phyloP scores from a whole-genome alignment of 2,888 invertebrate genomes.

The Drosophila tripunctata region DNA sequence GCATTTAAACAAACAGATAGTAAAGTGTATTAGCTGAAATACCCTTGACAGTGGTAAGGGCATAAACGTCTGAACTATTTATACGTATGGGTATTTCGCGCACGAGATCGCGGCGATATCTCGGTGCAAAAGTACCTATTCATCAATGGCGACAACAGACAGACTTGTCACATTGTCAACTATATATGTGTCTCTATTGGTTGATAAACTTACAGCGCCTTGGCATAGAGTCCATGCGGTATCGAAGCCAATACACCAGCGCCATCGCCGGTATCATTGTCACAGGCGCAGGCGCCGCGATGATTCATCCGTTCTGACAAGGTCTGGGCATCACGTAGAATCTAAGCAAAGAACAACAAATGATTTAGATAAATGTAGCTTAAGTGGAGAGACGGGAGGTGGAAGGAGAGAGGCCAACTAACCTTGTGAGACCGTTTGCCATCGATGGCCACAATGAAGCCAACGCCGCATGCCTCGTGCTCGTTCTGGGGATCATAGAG shows the following conservation, averaged over 20 bases:
- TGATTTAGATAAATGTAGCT: no score
- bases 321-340: slow-evolving; percentile 97
- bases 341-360: slow-evolving; percentile 86
- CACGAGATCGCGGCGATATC: slow-evolving; percentile 70
- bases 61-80: slow-evolving; percentile 41
- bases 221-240: slow-evolving; percentile 96
- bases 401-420: slow-evolving; percentile 15
- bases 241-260: slow-evolving; percentile 98
- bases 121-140: slow-evolving; percentile 35
- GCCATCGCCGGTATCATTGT: slow-evolving; percentile 99
- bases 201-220: slow-evolving; percentile 89
- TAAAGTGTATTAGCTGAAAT: neutral
- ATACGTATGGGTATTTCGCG: slow-evolving; percentile 44
- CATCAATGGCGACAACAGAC: slow-evolving; percentile 57
- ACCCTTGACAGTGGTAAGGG: slow-evolving; percentile 13
- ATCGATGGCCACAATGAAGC: slow-evolving; percentile 99
- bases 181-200: slow-evolving; percentile 5
- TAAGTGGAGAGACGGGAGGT: no score
- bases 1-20: neutral
- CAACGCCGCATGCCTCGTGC: slow-evolving; percentile 99
- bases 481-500: slow-evolving; percentile 98
- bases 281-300: slow-evolving; percentile 99
- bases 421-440: slow-evolving; percentile 96
- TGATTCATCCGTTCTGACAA: slow-evolving; percentile 99
- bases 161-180: slow-evolving; percentile 42